A percentile compares a stretch with the other conserved stretches of the same genome.
phyloP scores from a whole-genome alignment of 2,113 vertebrate species.

The Pygoscelis antarcticus region DNA sequence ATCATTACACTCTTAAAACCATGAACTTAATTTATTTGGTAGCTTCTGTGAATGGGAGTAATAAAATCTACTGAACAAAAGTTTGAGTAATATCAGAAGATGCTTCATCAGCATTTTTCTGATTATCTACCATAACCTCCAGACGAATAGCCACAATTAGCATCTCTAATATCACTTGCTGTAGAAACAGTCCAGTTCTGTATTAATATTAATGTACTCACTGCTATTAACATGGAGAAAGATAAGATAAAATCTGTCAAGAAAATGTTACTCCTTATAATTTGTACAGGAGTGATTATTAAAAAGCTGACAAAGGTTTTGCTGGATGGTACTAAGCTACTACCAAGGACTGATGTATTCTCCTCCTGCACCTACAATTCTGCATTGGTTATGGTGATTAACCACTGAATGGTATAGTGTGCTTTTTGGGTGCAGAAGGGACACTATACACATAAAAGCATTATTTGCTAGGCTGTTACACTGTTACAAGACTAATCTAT shows the following conservation, averaged over 20 bases:
- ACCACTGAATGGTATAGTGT: fast-evolving
- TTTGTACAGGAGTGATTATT: not conserved
- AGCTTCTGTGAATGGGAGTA: not conserved
- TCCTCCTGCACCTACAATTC: not conserved
- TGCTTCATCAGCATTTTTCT: constrained; percentile 49
- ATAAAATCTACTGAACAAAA: constrained; percentile 50
- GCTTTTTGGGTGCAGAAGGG: not conserved
- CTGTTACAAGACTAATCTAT: not conserved
- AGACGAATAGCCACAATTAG: constrained; percentile 2
- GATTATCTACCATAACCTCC: constrained; percentile 1
- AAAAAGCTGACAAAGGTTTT: not conserved
- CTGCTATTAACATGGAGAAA: not conserved
- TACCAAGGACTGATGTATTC: not conserved
- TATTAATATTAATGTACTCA: not conserved
- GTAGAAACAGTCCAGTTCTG: not conserved
- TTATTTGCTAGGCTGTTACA: not conserved
- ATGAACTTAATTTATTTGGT: constrained; percentile 21
- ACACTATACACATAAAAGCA: not conserved
- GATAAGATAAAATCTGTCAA: not conserved
- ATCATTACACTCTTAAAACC: constrained; percentile 8
- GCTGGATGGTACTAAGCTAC: not conserved
- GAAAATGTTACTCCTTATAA: not conserved
- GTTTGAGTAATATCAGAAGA: constrained; percentile 14
- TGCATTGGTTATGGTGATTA: not conserved
- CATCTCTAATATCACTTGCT: not conserved